A percentile compares a stretch with the other conserved stretches of the same genome.
Evolutionary conservation across 1,140 invertebrate species (phyloP).

Genomic region (Rhopalosiphum maidis): DNA sequence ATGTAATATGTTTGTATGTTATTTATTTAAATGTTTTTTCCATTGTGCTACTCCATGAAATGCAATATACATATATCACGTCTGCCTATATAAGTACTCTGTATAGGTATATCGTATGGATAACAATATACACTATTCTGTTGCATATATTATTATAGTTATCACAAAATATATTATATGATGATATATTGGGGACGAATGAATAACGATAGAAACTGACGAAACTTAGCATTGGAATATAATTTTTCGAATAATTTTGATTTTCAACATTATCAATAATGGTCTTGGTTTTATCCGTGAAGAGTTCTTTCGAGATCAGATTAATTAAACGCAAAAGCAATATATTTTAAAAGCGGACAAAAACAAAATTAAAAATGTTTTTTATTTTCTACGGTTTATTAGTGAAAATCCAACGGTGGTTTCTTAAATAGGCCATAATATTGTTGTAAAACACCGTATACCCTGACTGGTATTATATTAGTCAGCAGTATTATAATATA

Average conservation of each 20-base stretch:
- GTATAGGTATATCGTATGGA: not conserved
- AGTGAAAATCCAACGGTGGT: not conserved
- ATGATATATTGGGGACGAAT: not conserved
- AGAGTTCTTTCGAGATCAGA: not conserved
- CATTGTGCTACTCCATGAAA: slow-evolving; percentile 11
- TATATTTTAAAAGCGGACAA: not conserved
- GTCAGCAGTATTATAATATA: slow-evolving; percentile 9
- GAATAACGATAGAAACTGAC: not conserved
- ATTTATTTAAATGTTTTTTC: slow-evolving; percentile 27
- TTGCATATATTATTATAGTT: not conserved
- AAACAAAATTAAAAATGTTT: not conserved
- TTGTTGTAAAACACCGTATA: slow-evolving; percentile 6
- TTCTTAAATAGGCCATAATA: slow-evolving; percentile 10
- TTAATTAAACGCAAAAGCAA: not conserved
- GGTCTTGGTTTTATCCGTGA: not conserved
- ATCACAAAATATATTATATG: not conserved
- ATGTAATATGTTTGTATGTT: slow-evolving; percentile 1
- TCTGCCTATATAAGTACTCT: not conserved
- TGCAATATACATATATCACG: slow-evolving; percentile 4
- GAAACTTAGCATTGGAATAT: not conserved
- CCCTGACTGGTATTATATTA: not conserved
- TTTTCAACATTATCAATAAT: not conserved
- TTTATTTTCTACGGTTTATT: slow-evolving; percentile 11
- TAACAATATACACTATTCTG: not conserved
- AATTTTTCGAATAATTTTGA: not conserved